Conservation (phyloP, 2,113 vertebrate genomes). For the Melanocharis versteri region DNA sequence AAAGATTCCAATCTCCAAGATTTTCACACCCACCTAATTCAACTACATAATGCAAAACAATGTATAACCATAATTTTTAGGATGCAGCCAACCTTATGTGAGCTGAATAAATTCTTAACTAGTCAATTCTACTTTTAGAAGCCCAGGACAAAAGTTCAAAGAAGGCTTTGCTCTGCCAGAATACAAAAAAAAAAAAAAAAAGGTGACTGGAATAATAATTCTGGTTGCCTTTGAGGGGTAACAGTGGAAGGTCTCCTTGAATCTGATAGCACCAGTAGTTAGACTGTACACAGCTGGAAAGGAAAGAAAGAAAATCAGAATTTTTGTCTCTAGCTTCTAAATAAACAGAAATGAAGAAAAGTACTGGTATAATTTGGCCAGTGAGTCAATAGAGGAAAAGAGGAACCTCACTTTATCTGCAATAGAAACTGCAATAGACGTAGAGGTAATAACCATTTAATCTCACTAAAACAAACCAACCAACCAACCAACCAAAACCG, state of each 20-base stretch:
- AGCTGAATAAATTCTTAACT: neutral
- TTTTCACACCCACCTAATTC: neutral
- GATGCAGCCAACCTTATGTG: neutral
- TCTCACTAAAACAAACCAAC: neutral
- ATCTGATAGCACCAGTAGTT: neutral
- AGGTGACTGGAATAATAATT: neutral
- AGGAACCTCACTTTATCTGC: neutral
- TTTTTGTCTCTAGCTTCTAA: neutral
- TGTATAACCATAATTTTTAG: neutral
- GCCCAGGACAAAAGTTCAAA: neutral
- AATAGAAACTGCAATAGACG: neutral
- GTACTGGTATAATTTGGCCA: neutral
- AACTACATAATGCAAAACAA: neutral
- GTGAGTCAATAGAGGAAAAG: neutral
- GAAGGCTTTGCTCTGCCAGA: neutral
- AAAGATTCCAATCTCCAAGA: neutral
- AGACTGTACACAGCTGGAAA: neutral
- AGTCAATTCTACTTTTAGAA: neutral
- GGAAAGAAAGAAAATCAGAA: neutral
- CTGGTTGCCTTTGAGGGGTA: neutral
- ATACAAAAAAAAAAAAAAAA: neutral
- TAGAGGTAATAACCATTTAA: neutral
- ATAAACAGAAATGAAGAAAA: neutral
- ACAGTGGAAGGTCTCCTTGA: neutral
- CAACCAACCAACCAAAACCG: no score